Conservation (phyloP, 2,113 vertebrate species). For the Neolamprologus fasciatus region DNA sequence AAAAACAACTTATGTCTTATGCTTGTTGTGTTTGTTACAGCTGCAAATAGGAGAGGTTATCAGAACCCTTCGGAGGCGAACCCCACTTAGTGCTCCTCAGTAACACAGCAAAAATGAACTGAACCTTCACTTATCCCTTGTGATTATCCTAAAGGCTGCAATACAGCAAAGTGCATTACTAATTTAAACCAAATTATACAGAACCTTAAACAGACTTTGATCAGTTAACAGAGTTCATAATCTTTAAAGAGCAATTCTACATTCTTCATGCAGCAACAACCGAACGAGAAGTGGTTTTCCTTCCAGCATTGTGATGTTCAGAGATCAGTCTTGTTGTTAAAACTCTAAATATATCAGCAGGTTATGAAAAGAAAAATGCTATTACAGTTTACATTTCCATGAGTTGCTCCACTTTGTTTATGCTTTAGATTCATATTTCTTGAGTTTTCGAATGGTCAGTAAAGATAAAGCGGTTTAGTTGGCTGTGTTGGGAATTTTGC, state of each 20-base stretch:
- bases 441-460: background rate
- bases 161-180: background rate
- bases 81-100: background rate
- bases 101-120: background rate
- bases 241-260: background rate
- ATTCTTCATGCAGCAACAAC: background rate
- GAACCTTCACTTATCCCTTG: background rate
- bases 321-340: background rate
- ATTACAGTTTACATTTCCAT: background rate
- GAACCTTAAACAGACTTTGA: background rate
- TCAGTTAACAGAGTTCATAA: background rate
- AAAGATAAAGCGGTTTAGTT: background rate
- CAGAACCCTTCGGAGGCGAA: background rate
- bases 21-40: background rate
- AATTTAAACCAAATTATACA: background rate
- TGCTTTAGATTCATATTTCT: background rate
- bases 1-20: background rate
- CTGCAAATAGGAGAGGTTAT: background rate
- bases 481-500: background rate
- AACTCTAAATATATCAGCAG: background rate
- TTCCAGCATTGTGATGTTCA: background rate
- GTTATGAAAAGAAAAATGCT: background rate
- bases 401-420: background rate
- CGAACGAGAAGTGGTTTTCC: background rate
- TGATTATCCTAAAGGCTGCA: background rate